Base-by-base conservation (phyloP, 2,113 vertebrate species). In the Burhinus oedicnemus region DNA sequence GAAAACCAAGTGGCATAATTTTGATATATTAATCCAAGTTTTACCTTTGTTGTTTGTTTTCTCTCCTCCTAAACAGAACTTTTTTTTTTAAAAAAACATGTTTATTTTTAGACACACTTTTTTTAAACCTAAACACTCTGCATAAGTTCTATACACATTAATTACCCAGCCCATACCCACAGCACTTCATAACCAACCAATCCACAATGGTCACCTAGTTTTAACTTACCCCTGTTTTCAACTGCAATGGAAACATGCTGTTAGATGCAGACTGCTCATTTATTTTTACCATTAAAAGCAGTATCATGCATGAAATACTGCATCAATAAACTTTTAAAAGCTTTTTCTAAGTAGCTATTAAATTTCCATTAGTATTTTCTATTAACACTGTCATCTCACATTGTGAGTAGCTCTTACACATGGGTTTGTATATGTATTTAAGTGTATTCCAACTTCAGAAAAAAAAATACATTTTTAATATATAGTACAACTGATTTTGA, bases 311-410 rank as follows among this genome's bases (percentile, higher is more conserved):
- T 38, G 15, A 87, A 91, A 89, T n/a, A 47, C 60, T 74, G 17
- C 54, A 87, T 60, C 77, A 65, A 25, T 81, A 22, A 94, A 94
- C 22, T 72, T 55, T 49, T 64, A 70, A 74, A 92, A 94, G 60
- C 64, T 61, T 89, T 65, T 66, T 58, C 21, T 8, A 91, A 87
- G 75, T 6, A 91, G n/a, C 71, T 79, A 79, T 58, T 91, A 83
- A 47, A 75, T 70, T 75, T 45, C 40, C 32, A 51, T 78, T 87
- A 94, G 51, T 62, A 54, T 83, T 74, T 90, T 62, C 51, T 83
- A 87, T 70, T 92, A 87, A 78, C 47, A 36, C 34, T 32, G 21
- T 76, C 42, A n/a, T 78, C 42, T 74, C 38, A 49, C 8, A 36
- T 30, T 2, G 2, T 52, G 15, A 87, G 15, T 30, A 70, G 42